Evolutionary conservation across 2,797 vertebrate species (phyloP).

Genomic region (Stomatorhinus walkeri): DNA sequence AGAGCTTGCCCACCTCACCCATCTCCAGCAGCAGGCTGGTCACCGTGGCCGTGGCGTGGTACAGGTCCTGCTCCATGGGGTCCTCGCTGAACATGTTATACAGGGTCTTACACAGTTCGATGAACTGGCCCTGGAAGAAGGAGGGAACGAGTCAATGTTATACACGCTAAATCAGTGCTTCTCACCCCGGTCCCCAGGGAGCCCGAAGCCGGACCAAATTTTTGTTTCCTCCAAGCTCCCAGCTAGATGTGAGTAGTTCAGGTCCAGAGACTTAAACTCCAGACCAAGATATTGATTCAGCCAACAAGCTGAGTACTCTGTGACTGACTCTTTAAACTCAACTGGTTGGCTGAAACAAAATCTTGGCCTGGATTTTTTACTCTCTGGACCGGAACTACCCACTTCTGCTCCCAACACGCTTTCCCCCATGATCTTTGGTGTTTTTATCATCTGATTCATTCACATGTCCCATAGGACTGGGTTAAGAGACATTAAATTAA

Average conservation of each 20-base stretch:
- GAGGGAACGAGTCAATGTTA: not conserved
- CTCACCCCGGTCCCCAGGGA: not conserved
- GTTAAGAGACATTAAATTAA: not conserved
- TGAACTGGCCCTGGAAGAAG: conserved; percentile 62
- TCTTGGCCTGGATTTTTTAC: not conserved
- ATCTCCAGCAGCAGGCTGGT: conserved; percentile 94
- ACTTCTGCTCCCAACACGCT: not conserved
- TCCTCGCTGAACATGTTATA: conserved; percentile 99
- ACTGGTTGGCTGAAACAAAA: not conserved
- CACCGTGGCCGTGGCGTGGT: conserved; percentile 89
- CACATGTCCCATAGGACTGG: not conserved
- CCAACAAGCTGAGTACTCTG: not conserved
- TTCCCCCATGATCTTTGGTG: not conserved
- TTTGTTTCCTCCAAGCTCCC: not conserved
- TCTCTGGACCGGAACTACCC: not conserved
- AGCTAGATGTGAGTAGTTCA: not conserved
- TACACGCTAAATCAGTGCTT: not conserved
- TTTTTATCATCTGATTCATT: not conserved
- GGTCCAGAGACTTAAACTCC: not conserved
- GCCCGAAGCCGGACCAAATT: not conserved
- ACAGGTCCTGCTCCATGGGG: conserved; percentile 85
- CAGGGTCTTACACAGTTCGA: conserved; percentile 93
- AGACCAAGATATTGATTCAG: not conserved
- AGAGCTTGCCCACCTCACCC: conserved; percentile 91
- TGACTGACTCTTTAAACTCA: not conserved